Evolutionary conservation across 64 coral and sea anemone species (phyloP).

Genomic region (Montipora foliosa): DNA sequence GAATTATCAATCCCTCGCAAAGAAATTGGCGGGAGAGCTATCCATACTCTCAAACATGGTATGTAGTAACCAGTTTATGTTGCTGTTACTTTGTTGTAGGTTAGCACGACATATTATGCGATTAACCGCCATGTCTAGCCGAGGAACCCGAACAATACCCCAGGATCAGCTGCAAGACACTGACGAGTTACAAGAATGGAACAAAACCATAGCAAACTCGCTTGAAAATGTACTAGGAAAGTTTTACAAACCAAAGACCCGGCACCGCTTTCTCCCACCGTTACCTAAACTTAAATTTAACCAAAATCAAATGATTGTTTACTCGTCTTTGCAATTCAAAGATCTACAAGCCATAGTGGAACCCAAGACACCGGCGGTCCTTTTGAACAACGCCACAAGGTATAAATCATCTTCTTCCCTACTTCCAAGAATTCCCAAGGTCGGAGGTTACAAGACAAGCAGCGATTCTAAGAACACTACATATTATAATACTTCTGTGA

Average conservation of each 20-base stretch:
- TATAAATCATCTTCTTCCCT: slow-evolving; percentile 61
- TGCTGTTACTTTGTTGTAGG: slow-evolving; percentile 8
- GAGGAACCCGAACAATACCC: neutral
- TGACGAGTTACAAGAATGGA: slow-evolving; percentile 42
- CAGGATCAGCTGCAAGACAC: neutral
- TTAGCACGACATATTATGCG: slow-evolving; percentile 84
- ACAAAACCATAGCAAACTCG: slow-evolving; percentile 44
- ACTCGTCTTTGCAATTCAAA: slow-evolving; percentile 90
- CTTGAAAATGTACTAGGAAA: slow-evolving; percentile 85
- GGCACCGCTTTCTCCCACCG: slow-evolving; percentile 78
- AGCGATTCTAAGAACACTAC: neutral
- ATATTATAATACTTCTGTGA: neutral
- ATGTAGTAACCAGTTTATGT: neutral
- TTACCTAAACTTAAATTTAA: slow-evolving; percentile 86
- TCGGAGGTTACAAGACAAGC: neutral
- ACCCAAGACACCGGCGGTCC: slow-evolving; percentile 76
- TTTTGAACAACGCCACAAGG: slow-evolving; percentile 52
- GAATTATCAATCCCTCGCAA: too few relatives aligned
- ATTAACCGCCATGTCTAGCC: slow-evolving; percentile 45
- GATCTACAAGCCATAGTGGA: slow-evolving; percentile 84
- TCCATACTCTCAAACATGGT: too few relatives aligned
- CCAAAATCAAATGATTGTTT: slow-evolving; percentile 94
- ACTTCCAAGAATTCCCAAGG: slow-evolving; percentile 14
- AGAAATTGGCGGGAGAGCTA: too few relatives aligned
- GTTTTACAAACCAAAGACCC: slow-evolving; percentile 89